Evolutionary conservation across 1,140 invertebrate species (phyloP), one percentile per base, ranked within the genome.

Genomic region (Drosophila tani): DNA sequence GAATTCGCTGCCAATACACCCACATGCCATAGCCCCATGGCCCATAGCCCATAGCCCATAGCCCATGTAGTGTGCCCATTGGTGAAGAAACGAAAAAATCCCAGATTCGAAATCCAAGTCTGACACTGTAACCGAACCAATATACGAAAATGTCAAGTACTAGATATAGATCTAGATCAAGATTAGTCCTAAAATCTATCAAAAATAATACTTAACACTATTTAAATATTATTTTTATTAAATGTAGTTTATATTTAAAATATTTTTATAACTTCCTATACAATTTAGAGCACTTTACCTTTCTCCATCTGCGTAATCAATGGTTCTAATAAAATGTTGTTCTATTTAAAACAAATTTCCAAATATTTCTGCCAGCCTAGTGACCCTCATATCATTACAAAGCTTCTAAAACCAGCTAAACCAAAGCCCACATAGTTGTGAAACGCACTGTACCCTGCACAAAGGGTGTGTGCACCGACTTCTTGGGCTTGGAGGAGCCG

Each of bases 1-100:
- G 84, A 88, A 88, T 88, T 87, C 81, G 79, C 56, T 62, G 66
- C 45, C 77, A 71, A 62, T 65, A 87, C 83, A 77, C 83, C 83
- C 83, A 87, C 83, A 82, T 59, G 71, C 29, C n/a, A 21, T 4
- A 27, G 24, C 35, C 53, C 53, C 8, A 41, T 5, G 12, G 15
- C 4, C 24, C 15, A 29, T 29, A 17, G 24, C 27, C 53, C 8
- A 41, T 5, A 17, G 8, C 35, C 53, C 8, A 40, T 5, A 17
- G 15, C 4, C 24, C 9, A 29, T 32, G 21, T 7, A 21, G 17
- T 21, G 17, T 38, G 19, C 53, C 53, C 53, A 40, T 56, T 40
- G 27, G 67, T 24, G 68, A 38, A 58, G 67, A 73, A 46, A 32
- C 41, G n/a, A 19, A 5, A 40, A 38, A 53, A 47, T 19, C 29